Conservation (phyloP, 2,888 invertebrate species). For the Cephus nigrinus region DNA sequence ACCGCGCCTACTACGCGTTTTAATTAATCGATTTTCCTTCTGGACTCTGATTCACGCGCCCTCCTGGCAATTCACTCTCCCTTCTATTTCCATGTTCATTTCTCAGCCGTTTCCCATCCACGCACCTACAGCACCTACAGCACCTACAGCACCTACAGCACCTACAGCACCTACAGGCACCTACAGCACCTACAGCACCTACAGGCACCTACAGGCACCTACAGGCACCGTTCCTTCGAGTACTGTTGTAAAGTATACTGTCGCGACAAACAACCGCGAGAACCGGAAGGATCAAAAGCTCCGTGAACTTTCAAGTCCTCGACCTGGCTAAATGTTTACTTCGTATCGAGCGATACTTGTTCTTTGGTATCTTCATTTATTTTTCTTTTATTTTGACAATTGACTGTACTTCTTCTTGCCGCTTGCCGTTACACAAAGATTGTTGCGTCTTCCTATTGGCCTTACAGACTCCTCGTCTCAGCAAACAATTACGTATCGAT, state of each 20-base stretch:
- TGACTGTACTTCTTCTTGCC: not conserved
- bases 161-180: not conserved
- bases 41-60: constrained; percentile 40
- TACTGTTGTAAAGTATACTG: not conserved
- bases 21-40: constrained; percentile 35
- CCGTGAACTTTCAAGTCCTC: not conserved
- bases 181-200: not conserved
- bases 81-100: not conserved
- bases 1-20: constrained; percentile 30
- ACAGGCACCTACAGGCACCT: not conserved
- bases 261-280: not conserved
- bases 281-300: not conserved
- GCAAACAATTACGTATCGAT: not conserved
- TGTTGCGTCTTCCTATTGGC: not conserved
- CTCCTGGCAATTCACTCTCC: not conserved
- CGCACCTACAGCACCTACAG: not conserved
- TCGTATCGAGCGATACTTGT: not conserved
- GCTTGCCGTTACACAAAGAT: not conserved
- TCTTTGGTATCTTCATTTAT: not conserved
- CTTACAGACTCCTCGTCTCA: not conserved
- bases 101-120: not conserved
- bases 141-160: no score
- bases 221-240: not conserved
- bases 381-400: not conserved
- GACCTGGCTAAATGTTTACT: not conserved